Evolutionary conservation across 2,797 vertebrate genomes (phyloP), one percentile per base, ranked within the genome.

Genomic region (Phyllotis vaccarum): DNA sequence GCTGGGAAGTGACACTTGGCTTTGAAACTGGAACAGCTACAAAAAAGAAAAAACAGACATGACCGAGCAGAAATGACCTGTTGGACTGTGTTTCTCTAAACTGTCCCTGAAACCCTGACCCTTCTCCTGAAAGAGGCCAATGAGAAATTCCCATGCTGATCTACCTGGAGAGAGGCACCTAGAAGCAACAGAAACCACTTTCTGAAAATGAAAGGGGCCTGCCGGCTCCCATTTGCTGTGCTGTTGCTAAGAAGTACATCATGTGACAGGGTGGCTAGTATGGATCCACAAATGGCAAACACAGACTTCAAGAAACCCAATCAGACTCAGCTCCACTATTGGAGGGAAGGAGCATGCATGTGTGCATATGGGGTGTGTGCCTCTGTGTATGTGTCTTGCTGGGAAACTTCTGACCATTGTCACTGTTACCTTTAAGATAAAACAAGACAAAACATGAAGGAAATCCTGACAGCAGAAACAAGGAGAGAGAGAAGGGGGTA

Each of bases 21-120:
- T 97, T 95, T 93, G 87, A 95, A 96, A 96, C 62, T 17, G 86
- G 87, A 97, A 91, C 68, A 56, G 92, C 97, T 96, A 88, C 58
- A 88, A 6, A 87, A 94, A 96, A 93, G 86, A 56, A 96, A 94
- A 66, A 89, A 92, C 68, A 96, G 37, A 93, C 75, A 24, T 43
- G 37, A 91, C 31, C 58, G 49, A 83, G 40, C n/a, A 95, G 68
- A 91, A 80, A 90, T 29, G 27, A 86, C 16, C 72, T 88, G 16
- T 11, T 46, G 14, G 90, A 76, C 46, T 80, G 14, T 21, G 9
- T 49, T 93, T 91, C 34, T 92, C 86, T 64, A 91, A 91, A 91
- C 58, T 74, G 58, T 54, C 70, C 17, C n/a, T 27, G 31, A 90
- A 37, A 89, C 11, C 76, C n/a, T 16, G 0, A 74, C 54, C 54